Conservation (phyloP, 1,140 invertebrate species). For the Calliphora vicina region DNA sequence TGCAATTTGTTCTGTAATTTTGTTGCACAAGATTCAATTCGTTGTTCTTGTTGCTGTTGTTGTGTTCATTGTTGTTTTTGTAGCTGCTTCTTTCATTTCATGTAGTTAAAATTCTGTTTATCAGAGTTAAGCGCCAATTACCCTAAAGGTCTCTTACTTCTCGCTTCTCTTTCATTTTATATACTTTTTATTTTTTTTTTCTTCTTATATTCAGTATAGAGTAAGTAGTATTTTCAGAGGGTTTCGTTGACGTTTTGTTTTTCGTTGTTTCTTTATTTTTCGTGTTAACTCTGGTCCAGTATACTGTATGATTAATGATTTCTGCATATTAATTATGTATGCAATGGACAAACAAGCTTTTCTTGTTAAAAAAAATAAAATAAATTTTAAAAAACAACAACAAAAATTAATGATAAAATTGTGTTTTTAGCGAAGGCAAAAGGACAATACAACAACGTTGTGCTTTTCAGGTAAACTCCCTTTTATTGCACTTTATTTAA, state of each 20-base stretch:
- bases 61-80: not conserved
- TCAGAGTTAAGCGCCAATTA: conserved; percentile 33
- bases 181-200: not conserved
- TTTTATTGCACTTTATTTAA: conserved; percentile 6
- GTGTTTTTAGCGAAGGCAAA: not conserved
- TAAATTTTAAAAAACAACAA: not conserved
- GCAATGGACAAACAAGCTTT: conserved; percentile 22
- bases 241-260: not conserved
- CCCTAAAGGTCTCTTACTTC: conserved; percentile 17
- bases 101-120: conserved; percentile 25
- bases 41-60: not conserved
- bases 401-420: conserved; percentile 19
- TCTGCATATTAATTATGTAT: conserved; percentile 32
- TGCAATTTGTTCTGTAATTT: conserved; percentile 32
- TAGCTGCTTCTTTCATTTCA: not conserved
- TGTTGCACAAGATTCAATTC: not conserved
- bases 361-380: conserved; percentile 15
- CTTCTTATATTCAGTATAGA: not conserved
- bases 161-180: not conserved
- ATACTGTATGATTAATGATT: conserved; percentile 30
- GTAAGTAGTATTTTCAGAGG: not conserved
- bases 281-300: not conserved
- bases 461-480: conserved; percentile 22
- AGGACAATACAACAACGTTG: not conserved
- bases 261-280: not conserved